phyloP scores from a whole-genome alignment of 2,113 vertebrate species.

The Cygnus buccinator region DNA sequence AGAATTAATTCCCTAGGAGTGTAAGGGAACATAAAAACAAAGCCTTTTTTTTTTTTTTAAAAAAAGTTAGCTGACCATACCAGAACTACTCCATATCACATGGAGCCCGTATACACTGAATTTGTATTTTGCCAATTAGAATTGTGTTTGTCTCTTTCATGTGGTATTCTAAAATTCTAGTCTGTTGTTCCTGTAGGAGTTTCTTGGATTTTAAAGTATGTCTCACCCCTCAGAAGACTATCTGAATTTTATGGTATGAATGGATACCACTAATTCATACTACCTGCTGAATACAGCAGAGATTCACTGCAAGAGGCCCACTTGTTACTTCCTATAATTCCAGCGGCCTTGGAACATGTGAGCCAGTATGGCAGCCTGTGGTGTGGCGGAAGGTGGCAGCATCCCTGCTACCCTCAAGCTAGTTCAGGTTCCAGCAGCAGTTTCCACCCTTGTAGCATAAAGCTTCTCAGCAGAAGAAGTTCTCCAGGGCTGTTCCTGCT shows the following conservation, averaged over 20 bases:
- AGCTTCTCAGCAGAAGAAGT: neutral
- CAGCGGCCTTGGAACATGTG: neutral
- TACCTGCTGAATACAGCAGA: neutral
- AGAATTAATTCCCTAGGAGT: neutral
- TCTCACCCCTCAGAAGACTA: neutral
- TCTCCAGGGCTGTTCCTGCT: neutral
- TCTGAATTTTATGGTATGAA: neutral
- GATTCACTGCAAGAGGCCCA: neutral
- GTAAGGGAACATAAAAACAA: neutral
- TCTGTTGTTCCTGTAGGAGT: neutral
- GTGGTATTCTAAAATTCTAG: neutral
- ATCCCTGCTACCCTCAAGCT: neutral
- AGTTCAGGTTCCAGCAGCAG: neutral
- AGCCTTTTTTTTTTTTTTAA: neutral
- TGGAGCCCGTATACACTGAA: neutral
- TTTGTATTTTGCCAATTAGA: neutral
- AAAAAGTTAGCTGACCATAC: neutral
- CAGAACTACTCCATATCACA: neutral
- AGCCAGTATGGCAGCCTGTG: neutral
- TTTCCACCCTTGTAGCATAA: neutral
- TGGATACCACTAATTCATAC: accelerated
- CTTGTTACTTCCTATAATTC: neutral
- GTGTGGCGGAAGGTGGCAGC: no score
- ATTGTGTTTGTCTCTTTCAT: accelerated
- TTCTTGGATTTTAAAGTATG: neutral